Conservation (phyloP, 2,113 vertebrate genomes). For the Aptenodytes patagonicus region DNA sequence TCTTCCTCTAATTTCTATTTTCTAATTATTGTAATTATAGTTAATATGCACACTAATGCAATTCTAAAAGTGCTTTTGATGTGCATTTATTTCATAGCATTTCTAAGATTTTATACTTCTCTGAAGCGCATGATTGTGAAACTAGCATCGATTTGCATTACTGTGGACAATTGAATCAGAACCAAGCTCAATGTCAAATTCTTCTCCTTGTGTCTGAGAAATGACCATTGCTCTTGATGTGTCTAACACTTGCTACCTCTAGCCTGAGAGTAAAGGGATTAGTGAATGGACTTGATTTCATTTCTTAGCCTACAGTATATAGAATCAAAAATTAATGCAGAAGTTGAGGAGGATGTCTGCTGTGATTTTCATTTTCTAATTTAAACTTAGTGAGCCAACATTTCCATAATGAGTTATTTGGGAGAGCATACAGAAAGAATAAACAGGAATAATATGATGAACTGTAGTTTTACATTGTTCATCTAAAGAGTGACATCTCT, state of each 20-base stretch:
- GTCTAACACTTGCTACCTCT: not conserved
- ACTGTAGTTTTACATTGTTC: not conserved
- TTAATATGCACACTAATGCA: not conserved
- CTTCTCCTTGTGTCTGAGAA: not conserved
- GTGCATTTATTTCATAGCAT: not conserved
- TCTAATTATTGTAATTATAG: slow-evolving; percentile 21
- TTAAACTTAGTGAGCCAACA: not conserved
- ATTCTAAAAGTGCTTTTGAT: not conserved
- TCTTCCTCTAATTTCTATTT: slow-evolving; percentile 17
- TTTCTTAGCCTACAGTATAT: not conserved
- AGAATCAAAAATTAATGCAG: not conserved
- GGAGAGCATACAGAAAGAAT: not conserved
- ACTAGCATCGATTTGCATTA: not conserved
- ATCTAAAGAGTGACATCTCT: not conserved
- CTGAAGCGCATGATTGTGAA: not conserved
- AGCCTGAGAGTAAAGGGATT: not conserved
- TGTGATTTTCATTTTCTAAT: not conserved
- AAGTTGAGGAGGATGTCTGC: not conserved
- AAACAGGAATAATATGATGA: not conserved
- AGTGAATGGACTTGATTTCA: not conserved
- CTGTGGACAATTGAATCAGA: not conserved
- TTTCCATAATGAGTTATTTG: not conserved
- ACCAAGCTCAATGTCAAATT: not conserved
- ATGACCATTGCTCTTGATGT: not conserved
- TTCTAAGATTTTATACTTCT: slow-evolving; percentile 1